Conservation (phyloP, 2,113 vertebrate species). For the Lasiurus cinereus region DNA sequence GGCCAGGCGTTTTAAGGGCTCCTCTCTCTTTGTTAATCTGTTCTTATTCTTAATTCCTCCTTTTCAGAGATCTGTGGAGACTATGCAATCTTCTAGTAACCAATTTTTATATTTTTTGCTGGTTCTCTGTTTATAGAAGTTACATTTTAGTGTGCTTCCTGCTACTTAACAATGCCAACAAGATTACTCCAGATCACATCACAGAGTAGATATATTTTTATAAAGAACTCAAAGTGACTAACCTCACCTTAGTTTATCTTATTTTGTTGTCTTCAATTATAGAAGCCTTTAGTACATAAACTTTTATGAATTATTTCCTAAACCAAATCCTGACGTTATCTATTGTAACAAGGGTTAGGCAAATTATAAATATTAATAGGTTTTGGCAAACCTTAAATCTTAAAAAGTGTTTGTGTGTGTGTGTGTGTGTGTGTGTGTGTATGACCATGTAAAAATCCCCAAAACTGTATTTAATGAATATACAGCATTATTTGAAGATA, state of each 20-base stretch:
- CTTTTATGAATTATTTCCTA: constrained; percentile 6
- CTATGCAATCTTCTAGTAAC: not conserved
- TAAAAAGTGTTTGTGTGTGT: not conserved
- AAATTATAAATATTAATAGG: constrained; percentile 41
- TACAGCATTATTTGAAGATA: not conserved
- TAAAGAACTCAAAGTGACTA: constrained; percentile 28
- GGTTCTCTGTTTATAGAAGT: not conserved
- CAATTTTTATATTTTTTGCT: not conserved
- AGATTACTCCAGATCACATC: not conserved
- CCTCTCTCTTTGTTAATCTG: not conserved
- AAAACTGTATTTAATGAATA: not conserved
- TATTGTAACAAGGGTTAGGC: constrained; percentile 1
- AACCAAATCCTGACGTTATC: not conserved
- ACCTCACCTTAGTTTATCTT: not conserved
- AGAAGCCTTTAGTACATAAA: not conserved
- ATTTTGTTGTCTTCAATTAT: not conserved
- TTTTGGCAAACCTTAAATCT: constrained; percentile 7
- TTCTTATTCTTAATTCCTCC: not conserved
- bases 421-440: not conserved
- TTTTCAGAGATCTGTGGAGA: not conserved
- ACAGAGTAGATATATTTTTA: not conserved
- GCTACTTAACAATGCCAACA: not conserved
- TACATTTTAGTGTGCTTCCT: not conserved
- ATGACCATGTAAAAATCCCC: not conserved
- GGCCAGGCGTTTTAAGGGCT: not conserved